Base-by-base conservation (phyloP, 2,888 invertebrate genomes). In the Spisula solida region DNA sequence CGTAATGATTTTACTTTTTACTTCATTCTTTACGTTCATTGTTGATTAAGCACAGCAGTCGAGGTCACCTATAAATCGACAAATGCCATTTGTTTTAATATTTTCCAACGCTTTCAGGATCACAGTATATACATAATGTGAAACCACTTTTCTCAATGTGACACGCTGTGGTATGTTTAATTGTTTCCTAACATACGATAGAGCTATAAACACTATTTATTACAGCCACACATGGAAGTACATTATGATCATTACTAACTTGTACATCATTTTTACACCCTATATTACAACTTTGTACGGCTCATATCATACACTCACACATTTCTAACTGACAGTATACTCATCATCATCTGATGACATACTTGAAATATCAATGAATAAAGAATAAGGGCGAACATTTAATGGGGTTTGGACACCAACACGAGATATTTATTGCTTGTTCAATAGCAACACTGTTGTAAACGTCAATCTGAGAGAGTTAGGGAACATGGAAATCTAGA, bases 331-430 rank as follows among this genome's bases (percentile, higher is more conserved):
- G 82, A 70, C 66, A 66, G 18, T n/a, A 70, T 66, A 82, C 66
- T 48, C 70, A 70, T 66, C n/a, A 48, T 1, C 12, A 47, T 25
- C 25, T 41, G 34, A 66, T 70, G 47, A 82, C 34, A n/a, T 47
- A 66, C 70, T 20, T 31, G 70, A 34, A 66, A 70, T 70, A 47
- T 51, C 82, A 70, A 82, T 82, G 82, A 82, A 82, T 82, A 47
- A 82, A 60, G 66, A 82, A 25, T 47, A 70, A 41, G 60, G 66
- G 0, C n/a, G 20, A 25, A 29, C 34, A 75, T 82, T 82, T 70
- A 66, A 82, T 82, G 82, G 82, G 66, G 47, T 70, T 82, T 82
- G 47, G 70, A 82, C 66, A 82, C 48, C 66, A 70, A 47, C 60
- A 70, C 25, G 56, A 56, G 34, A 82, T 31, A 82, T 82, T 60